Evolutionary conservation across 2,113 vertebrate species (phyloP), one percentile per base, ranked within the genome.

Genomic region (Antechinus stuartii): DNA sequence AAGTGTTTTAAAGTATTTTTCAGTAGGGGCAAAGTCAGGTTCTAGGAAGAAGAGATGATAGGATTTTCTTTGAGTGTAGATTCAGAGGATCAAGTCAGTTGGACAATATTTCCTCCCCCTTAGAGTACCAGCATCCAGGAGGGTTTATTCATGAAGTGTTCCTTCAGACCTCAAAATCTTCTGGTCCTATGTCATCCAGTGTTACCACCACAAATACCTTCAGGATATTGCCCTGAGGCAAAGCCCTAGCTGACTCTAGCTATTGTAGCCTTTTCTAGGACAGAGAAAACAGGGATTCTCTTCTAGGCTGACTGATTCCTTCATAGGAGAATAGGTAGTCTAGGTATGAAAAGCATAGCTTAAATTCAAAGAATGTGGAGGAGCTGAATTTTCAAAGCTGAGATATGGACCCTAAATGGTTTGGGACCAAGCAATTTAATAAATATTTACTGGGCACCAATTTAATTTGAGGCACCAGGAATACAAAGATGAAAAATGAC

Each of bases 341-440:
- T 47, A 30, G 84, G 30, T 50, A 49, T 46, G 93, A 90, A n/a
- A 76, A 92, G 25, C 5, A 54, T 47, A 12, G 27, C 24, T 30
- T 1, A 46, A 54, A 94, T 27, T 12, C 54, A 89, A 54, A 94
- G 25, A 47, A 24, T 42, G 16, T 2, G 25, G 53, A 46, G 0
- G 2, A 46, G 2, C n/a, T 76, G 90, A 89, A 25, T 4, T 19
- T 35, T 27, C 2, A 27, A 50, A 90, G 42, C 52, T 22, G 53
- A 47, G 0, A 14, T 0, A 8, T 24, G 42, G 0, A 5, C 7
- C 42, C 90, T 3, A 42, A 35, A 46, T 8, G 27, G n/a, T 50
- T 23, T 46, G 22, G 49, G 35, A 14, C 0, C 0, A n/a, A 24
- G 3, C 56, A 24, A 49, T 0, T 22, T 42, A 57, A 46, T 23